Evolutionary conservation across 35 echinoderm and acorn worm species (phyloP), one percentile per base, ranked within the genome.

Genomic region (Hemicentrotus pulcherrimus): DNA sequence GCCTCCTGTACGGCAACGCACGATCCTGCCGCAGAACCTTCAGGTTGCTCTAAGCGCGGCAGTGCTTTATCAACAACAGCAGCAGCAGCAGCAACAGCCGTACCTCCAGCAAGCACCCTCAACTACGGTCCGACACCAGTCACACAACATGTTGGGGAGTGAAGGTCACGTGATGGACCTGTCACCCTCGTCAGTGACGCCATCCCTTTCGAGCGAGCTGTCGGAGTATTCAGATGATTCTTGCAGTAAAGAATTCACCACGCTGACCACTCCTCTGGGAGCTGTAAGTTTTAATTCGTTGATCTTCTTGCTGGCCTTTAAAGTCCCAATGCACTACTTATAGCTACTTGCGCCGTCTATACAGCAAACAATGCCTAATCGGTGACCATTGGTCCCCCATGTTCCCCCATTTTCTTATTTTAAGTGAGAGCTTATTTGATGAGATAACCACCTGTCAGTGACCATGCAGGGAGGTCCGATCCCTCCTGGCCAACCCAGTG

Each of bases 131-230:
- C 65, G 65, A 22, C 65, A 28, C 0, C 65, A 78, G 22, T 22
- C 15, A 28, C 65, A 4, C 19, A 31, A 31, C 48, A 58, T 93
- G 46, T 24, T 12, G 31, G 48, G 9, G 18, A 47, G 30, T 3
- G 91, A 93, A 32, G 46, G 48, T 58, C 45, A 93, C 48, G 91
- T 93, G 91, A 93, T 93, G 47, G 91, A 93, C 48, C 28, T 93
- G 30, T 93, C 91, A 9, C 91, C 91, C 12, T 47, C 91, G 11
- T 58, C 91, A 47, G 48, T 47, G 18, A 31, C 91, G 45, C n/a
- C 48, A 22, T 48, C 91, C 2, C 45, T 58, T 47, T 58, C 91
- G 22, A 31, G n/a, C 30, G 48, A 93, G 9, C 22, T 47, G 46
- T 93, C 91, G 13, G 91, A 47, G 9, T 58, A 46, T 58, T 58